A percentile compares a stretch with the other conserved stretches of the same genome.
Conservation (phyloP, 2,113 vertebrate species). For the Mesitornis unicolor region DNA sequence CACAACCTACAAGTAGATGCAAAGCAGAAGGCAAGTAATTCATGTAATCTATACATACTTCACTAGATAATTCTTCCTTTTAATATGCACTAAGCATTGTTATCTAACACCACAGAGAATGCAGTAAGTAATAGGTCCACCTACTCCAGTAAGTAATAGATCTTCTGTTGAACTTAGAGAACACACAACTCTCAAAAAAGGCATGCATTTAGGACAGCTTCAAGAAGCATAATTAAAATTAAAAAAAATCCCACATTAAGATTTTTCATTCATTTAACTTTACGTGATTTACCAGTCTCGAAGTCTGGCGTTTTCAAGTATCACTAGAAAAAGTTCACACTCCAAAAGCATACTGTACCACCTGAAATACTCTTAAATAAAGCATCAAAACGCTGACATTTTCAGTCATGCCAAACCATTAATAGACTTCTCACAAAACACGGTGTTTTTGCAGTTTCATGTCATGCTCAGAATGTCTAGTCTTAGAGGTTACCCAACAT, state of each 20-base stretch:
- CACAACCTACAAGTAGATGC: conserved; percentile 71
- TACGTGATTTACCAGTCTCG: neutral
- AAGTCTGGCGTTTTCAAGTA: neutral
- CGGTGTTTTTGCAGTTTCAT: rapidly evolving
- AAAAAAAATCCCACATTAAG: neutral
- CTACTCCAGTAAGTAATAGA: neutral
- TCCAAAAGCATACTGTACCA: neutral
- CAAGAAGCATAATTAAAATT: neutral
- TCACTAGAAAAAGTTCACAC: neutral
- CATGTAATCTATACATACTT: neutral
- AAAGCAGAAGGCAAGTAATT: neutral
- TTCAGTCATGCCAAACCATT: neutral
- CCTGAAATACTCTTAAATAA: neutral
- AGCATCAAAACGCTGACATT: neutral
- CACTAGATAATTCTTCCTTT: neutral
- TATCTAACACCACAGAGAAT: neutral
- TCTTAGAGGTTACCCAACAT: neutral
- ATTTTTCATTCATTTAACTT: neutral
- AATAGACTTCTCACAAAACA: neutral
- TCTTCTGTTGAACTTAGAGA: neutral
- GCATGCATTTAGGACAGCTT: neutral
- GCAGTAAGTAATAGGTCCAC: neutral
- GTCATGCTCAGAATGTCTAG: neutral
- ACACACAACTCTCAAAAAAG: neutral
- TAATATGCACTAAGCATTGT: neutral